A percentile compares a stretch with the other conserved stretches of the same genome.
Conservation (phyloP, 2,888 invertebrate species). For the Sinhomidia bicolor region DNA sequence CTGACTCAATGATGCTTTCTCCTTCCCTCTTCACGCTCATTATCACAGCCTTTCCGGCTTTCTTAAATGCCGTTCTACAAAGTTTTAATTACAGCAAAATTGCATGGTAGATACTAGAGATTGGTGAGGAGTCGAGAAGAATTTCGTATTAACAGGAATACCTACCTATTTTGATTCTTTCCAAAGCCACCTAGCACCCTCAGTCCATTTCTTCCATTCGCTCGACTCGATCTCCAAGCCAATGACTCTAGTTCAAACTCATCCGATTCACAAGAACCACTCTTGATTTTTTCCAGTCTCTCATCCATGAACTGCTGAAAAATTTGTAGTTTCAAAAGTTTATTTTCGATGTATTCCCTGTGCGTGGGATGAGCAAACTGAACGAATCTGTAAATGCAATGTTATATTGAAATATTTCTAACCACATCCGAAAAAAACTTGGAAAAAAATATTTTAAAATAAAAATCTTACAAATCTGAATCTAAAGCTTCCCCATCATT, state of each 20-base stretch:
- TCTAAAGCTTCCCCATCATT: conserved; percentile 78
- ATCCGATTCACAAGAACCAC: conserved; percentile 95
- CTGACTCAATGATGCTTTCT: conserved; percentile 78
- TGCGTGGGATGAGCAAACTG: conserved; percentile 91
- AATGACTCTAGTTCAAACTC: conserved; percentile 96
- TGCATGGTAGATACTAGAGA: too few species aligned
- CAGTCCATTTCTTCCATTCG: conserved; percentile 77
- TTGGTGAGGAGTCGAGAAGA: too few species aligned
- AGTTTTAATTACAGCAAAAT: neutral
- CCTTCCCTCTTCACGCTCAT: conserved; percentile 79
- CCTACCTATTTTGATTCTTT: conserved; percentile 79
- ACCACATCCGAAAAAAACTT: too few species aligned
- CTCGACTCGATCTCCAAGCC: conserved; percentile 78
- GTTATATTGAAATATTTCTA: too few species aligned
- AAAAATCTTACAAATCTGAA: conserved; percentile 77
- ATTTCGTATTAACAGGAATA: too few species aligned
- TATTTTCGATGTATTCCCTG: conserved; percentile 91
- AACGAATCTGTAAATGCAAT: conserved; percentile 88
- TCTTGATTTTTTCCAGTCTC: conserved; percentile 94
- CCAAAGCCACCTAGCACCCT: conserved; percentile 76
- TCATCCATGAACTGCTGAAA: conserved; percentile 98
- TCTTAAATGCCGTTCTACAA: conserved; percentile 77
- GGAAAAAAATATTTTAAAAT: too few species aligned
- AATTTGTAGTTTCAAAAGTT: conserved; percentile 96
- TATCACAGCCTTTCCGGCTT: conserved; percentile 80